These are phyloP conservation scores for Hyperoplus lanceolatus DNA, from an alignment of 2,797 vertebrate genomes.

Conservation along the genomic window DNA sequence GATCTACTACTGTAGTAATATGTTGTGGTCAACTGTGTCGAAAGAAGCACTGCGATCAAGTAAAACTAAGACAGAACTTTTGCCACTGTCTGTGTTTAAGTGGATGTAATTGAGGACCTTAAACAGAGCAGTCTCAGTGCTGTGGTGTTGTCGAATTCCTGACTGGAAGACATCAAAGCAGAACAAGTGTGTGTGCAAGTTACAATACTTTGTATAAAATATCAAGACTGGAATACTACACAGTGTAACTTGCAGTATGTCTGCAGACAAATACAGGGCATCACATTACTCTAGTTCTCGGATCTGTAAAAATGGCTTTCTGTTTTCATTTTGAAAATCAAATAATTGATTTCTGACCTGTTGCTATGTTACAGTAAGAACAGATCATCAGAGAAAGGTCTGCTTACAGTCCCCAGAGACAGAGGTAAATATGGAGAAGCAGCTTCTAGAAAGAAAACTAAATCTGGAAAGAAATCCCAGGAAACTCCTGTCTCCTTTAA, in stretches of 20 bases:
- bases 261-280: neutral
- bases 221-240: neutral
- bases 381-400: neutral
- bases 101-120: no score
- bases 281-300: neutral
- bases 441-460: neutral
- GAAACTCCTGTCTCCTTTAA: neutral
- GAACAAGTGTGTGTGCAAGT: neutral
- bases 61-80: no score
- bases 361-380: neutral
- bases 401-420: neutral
- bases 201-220: neutral
- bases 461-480: neutral
- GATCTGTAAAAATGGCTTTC: neutral
- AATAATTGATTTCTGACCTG: neutral
- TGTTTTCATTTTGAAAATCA: neutral
- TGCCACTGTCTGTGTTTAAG: no score
- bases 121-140: no score
- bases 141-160: no score
- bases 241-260: neutral
- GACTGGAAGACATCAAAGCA: no score
- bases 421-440: slow-evolving; percentile 1
- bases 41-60: no score
- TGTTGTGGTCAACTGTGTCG: no score
- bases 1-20: no score